Conservation (phyloP, 2,888 invertebrate species). For the Halictus ligatus region DNA sequence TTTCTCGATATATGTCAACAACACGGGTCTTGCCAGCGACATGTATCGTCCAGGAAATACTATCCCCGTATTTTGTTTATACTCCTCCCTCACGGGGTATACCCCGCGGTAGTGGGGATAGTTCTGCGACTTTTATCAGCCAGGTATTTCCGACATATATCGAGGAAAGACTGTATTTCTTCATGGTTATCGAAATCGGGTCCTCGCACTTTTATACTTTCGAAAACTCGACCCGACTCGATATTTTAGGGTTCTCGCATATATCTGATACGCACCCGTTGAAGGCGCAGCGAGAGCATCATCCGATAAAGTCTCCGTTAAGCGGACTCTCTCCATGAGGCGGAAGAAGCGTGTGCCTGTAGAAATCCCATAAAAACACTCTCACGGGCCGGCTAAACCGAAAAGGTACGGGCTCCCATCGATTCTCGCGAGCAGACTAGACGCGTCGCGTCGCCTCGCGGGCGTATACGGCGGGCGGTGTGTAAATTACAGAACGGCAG, state of each 20-base stretch:
- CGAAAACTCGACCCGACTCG: too few species aligned
- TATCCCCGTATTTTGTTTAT: too few species aligned
- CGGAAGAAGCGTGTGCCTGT: background rate
- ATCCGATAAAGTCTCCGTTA: background rate
- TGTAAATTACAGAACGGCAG: slow-evolving; percentile 45
- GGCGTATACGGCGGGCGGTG: slow-evolving; percentile 5
- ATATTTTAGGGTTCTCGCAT: background rate
- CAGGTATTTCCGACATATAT: too few species aligned
- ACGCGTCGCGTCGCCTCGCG: slow-evolving; percentile 8
- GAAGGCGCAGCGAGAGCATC: background rate
- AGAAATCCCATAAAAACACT: slow-evolving; percentile 20
- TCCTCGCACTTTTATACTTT: too few species aligned
- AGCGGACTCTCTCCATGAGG: background rate
- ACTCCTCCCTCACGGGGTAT: too few species aligned
- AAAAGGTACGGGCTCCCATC: slow-evolving; percentile 26
- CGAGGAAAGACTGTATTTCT: too few species aligned
- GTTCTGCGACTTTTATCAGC: too few species aligned
- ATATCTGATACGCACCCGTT: background rate
- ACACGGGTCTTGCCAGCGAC: too few species aligned
- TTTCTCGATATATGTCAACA: too few species aligned
- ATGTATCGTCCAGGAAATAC: too few species aligned
- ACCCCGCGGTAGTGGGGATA: too few species aligned
- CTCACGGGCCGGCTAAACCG: background rate
- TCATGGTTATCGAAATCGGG: too few species aligned
- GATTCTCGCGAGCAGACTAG: slow-evolving; percentile 29